These are phyloP conservation scores for Ptilorrhoa leucosticta DNA, from an alignment of 2,113 vertebrate species.

Conservation along the genomic window DNA sequence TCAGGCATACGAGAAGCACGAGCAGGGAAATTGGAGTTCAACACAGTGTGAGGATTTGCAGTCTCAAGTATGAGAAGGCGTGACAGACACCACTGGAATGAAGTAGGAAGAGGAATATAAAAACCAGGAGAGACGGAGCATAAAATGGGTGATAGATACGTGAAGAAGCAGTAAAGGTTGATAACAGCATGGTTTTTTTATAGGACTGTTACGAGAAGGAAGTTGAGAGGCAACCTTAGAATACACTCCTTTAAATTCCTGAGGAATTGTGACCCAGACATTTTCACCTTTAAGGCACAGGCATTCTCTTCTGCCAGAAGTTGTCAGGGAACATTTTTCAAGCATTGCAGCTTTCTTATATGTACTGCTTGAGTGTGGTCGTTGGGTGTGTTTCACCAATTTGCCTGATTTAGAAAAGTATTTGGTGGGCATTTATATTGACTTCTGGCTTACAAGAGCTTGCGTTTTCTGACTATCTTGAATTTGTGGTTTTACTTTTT, in stretches of 20 bases:
- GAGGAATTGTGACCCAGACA: background rate
- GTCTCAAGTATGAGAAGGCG: background rate
- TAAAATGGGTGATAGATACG: background rate
- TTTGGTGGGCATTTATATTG: background rate
- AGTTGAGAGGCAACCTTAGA: background rate
- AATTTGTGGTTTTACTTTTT: background rate
- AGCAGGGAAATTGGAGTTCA: background rate
- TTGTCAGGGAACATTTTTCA: background rate
- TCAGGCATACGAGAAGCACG: fast-evolving
- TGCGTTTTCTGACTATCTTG: background rate
- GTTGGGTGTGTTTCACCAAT: background rate
- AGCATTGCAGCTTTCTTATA: background rate
- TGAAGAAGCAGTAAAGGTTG: background rate
- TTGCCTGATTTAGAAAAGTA: background rate
- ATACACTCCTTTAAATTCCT: background rate
- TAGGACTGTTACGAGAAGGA: background rate
- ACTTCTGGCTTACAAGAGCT: background rate
- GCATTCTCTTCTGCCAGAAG: background rate
- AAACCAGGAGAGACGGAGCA: background rate
- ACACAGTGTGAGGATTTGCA: background rate
- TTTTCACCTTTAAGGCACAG: background rate
- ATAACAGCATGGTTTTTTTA: background rate
- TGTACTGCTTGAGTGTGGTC: background rate
- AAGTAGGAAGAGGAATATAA: background rate
- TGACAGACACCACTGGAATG: background rate